phyloP scores from a whole-genome alignment of 1,140 invertebrate species.

The Anastrepha obliqua region DNA sequence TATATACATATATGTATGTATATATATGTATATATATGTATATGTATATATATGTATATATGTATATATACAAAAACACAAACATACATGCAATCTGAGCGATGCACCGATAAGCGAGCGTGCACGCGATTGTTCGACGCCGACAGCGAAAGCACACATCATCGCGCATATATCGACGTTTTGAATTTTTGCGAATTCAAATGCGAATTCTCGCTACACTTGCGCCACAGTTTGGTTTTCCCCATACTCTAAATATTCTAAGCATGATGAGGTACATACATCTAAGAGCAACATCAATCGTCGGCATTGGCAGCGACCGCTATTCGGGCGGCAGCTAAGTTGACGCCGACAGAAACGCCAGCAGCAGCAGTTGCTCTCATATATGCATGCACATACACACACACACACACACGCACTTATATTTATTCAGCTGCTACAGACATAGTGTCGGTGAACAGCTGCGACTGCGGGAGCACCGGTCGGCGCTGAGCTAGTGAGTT shows the following conservation, averaged over 20 bases:
- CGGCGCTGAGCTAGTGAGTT: too few relatives aligned
- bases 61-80: too few relatives aligned
- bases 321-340: not conserved
- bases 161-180: not conserved
- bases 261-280: not conserved
- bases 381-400: not conserved
- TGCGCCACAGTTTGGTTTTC: conserved; percentile 5
- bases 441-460: too few relatives aligned
- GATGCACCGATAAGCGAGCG: not conserved
- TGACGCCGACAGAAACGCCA: not conserved
- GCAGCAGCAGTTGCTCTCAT: not conserved
- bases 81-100: conserved; percentile 6
- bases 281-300: too few relatives aligned
- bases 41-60: too few relatives aligned
- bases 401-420: not conserved
- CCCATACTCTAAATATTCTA: not conserved
- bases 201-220: not conserved
- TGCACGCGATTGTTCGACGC: not conserved
- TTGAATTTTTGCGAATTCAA: conserved; percentile 10
- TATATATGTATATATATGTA: too few relatives aligned
- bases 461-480: too few relatives aligned
- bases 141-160: not conserved
- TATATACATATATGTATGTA: too few relatives aligned
- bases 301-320: not conserved
- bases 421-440: too few relatives aligned